phyloP scores from a whole-genome alignment of 1,140 invertebrate genomes.

The Nasonia longicornis region DNA sequence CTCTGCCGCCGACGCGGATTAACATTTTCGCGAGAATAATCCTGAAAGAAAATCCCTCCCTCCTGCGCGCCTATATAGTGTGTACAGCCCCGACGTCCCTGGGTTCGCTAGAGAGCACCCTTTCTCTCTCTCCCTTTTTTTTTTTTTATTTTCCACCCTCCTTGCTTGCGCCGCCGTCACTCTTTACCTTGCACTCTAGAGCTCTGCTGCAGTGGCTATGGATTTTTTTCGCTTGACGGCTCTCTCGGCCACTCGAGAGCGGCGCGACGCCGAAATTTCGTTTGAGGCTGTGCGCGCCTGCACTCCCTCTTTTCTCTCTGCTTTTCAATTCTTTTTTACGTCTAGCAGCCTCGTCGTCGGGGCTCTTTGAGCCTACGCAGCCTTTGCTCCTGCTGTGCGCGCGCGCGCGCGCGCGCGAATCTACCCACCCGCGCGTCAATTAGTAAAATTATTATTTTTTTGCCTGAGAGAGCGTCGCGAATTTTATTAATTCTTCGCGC shows the following conservation, averaged over 20 bases:
- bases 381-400: neutral
- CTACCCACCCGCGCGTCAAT: conserved; percentile 10
- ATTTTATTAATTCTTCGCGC: conserved; percentile 39
- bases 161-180: neutral
- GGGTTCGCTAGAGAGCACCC: neutral
- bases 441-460: conserved; percentile 40
- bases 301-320: neutral
- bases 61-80: neutral
- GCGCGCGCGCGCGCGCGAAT: neutral
- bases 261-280: conserved; percentile 64
- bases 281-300: neutral
- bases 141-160: conserved; percentile 36
- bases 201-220: conserved; percentile 42
- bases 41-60: conserved; percentile 55
- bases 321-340: conserved; percentile 20
- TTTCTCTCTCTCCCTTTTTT: neutral
- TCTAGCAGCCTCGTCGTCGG: conserved; percentile 9
- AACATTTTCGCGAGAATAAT: conserved; percentile 60
- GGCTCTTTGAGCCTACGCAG: conserved; percentile 1
- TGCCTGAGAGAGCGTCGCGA: neutral
- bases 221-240: conserved; percentile 45
- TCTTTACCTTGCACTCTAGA: conserved; percentile 26
- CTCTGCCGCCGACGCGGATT: conserved; percentile 17
- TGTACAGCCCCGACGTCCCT: neutral
- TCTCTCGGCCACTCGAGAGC: conserved; percentile 56